A percentile compares a stretch with the other conserved stretches of the same genome.
These are phyloP conservation scores for Hexactinellida sp. DNA, from an alignment of 37 sponge, comb jelly and placozoan species.

Conservation along the genomic window DNA sequence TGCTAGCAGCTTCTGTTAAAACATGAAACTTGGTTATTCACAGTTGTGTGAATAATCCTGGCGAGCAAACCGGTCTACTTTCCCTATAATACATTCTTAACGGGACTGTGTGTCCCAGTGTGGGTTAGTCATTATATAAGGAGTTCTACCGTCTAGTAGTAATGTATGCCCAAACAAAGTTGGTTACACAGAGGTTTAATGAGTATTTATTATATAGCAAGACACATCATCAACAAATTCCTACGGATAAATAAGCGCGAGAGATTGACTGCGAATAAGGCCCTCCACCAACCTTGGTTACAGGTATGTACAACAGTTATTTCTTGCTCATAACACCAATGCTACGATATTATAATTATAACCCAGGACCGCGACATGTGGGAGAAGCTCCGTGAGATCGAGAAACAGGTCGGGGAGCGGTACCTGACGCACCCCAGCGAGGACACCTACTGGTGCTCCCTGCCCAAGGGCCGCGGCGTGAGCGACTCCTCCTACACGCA, in stretches of 20 bases:
- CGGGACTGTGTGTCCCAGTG: no score
- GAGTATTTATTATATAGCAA: slow-evolving; percentile 47
- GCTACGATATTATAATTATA: background rate
- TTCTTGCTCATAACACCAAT: no score
- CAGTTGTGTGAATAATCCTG: no score
- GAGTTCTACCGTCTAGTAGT: no score
- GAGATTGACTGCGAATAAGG: slow-evolving; percentile 51
- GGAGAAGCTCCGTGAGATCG: slow-evolving; percentile 61
- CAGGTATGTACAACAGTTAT: no score
- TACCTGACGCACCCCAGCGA: slow-evolving; percentile 72
- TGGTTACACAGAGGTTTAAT: no score
- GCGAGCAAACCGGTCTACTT: no score
- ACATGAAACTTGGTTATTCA: no score
- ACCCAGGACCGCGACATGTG: slow-evolving; percentile 39
- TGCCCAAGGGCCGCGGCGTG: background rate
- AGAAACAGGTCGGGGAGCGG: slow-evolving; percentile 36
- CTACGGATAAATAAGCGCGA: slow-evolving; percentile 63
- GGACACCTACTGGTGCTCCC: slow-evolving; percentile 54
- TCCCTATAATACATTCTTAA: no score
- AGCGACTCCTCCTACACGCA: slow-evolving; percentile 11
- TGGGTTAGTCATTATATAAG: no score
- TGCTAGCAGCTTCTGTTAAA: no score
- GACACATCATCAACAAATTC: slow-evolving; percentile 65
- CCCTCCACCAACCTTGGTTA: slow-evolving; percentile 70
- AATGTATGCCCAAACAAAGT: no score